Evolutionary conservation across 2,888 invertebrate genomes (phyloP), one percentile per base, ranked within the genome.

Genomic region (Stegana nigrithorax): DNA sequence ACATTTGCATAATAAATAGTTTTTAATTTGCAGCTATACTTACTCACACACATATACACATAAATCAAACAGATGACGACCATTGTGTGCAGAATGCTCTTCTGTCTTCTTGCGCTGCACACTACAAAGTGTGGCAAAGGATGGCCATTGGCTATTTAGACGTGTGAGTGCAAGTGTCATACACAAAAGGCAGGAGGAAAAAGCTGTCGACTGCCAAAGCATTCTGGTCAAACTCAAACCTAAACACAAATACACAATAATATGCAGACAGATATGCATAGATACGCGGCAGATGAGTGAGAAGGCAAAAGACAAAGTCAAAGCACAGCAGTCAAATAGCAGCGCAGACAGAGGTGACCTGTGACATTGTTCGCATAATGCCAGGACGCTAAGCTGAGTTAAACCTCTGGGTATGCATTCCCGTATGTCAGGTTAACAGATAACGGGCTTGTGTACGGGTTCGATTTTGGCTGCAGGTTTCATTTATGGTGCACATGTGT

Each of bases 51-150:
- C n/a, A n/a, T n/a, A n/a, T n/a, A 61, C 44, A 57, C 69, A 77
- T 75, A 78, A 75, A 75, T 75, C 75, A 75, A 73, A 67, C 75
- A 75, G 72, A 72, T 75, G 75, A 75, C 75, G 77, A 55, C 53
- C 21, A 27, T 50, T 50, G 50, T 50, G n/a, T 14, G 68, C 47
- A 70, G 61, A 47, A 10, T 50, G 23, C 17, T 14, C 26, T n/a
- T 36, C 36, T 36, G 17, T 39, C 39, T 39, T 2, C 12, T 14
- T 39, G 39, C 39, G 17, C 17, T 10, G 39, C 14, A 39, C 14
- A 6, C 14, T n/a, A 17, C 39, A n/a, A 12, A 39, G n/a, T 39
- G 39, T 39, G 39, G 17, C 17, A n/a, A 12, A 2, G 8, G 67
- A 63, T 70, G 66, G 19, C 68, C 63, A n/a, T 42, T 47, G 14